These are phyloP conservation scores for Thaleichthys pacificus DNA, from an alignment of 2,797 vertebrate species.

Conservation along the genomic window DNA sequence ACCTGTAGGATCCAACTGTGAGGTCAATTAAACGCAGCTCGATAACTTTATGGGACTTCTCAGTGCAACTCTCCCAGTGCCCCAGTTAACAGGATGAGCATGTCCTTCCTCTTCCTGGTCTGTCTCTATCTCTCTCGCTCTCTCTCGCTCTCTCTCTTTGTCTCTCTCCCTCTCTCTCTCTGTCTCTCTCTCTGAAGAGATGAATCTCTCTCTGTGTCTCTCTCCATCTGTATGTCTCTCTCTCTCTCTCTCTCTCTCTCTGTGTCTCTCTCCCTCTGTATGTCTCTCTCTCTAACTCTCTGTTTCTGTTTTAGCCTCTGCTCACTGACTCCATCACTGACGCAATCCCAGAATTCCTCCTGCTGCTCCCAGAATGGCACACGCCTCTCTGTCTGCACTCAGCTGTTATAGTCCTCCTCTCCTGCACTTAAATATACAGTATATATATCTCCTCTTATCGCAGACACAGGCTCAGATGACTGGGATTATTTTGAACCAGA, in stretches of 20 bases:
- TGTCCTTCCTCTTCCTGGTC: not conserved
- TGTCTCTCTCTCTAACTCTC: too few species aligned
- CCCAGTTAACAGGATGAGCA: too few species aligned
- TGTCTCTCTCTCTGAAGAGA: not conserved
- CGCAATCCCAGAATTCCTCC: slow-evolving; percentile 59
- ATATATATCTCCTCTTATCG: slow-evolving; percentile 36
- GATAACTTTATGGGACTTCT: too few species aligned
- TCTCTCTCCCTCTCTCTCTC: not conserved
- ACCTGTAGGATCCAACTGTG: too few species aligned
- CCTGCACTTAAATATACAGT: slow-evolving; percentile 53
- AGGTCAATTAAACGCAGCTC: too few species aligned
- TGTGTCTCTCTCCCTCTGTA: not conserved
- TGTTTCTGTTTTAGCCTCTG: slow-evolving; percentile 36
- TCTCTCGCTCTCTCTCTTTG: not conserved
- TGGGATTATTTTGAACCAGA: slow-evolving; percentile 67
- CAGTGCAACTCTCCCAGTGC: too few species aligned
- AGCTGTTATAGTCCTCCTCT: slow-evolving; percentile 45
- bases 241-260: not conserved
- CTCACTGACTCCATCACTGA: slow-evolving; percentile 48
- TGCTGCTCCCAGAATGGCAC: slow-evolving; percentile 71
- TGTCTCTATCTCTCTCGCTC: not conserved
- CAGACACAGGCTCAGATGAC: slow-evolving; percentile 71
- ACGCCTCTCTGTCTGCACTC: slow-evolving; percentile 68
- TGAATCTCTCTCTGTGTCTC: too few species aligned
- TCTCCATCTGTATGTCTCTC: not conserved